Evolutionary conservation across 1,140 invertebrate genomes (phyloP).

Genomic region (Cydia strobilella): DNA sequence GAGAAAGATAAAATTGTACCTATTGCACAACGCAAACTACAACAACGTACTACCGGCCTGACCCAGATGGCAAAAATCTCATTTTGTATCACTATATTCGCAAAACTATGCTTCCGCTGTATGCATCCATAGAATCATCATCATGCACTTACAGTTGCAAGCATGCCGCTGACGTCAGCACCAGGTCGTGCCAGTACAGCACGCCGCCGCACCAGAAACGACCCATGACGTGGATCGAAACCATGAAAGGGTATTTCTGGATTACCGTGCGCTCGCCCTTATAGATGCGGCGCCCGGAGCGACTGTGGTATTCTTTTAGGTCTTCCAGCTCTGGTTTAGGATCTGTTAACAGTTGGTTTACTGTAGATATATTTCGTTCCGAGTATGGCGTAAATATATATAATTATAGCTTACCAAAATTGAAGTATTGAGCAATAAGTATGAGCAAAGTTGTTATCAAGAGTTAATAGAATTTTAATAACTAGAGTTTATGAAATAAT

Average conservation of each 20-base stretch:
- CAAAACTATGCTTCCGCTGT: not conserved
- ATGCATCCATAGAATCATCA: not conserved
- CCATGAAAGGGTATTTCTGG: conserved; percentile 67
- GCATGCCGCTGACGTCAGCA: conserved; percentile 68
- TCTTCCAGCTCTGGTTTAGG: conserved; percentile 65
- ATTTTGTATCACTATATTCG: not conserved
- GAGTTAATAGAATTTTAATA: no score
- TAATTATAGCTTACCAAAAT: no score
- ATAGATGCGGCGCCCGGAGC: conserved; percentile 59
- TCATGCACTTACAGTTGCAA: conserved; percentile 62
- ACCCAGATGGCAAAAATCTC: no score
- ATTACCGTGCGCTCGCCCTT: conserved; percentile 64
- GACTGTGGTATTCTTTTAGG: conserved; percentile 55
- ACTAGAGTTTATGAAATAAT: no score
- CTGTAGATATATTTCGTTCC: no score
- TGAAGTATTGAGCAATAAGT: no score
- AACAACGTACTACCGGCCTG: no score
- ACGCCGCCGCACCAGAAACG: conserved; percentile 70
- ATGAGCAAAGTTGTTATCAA: no score
- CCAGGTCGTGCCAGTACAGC: conserved; percentile 61
- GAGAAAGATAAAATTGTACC: no score
- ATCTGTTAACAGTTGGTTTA: conserved; percentile 44
- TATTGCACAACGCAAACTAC: no score
- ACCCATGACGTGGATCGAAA: conserved; percentile 65
- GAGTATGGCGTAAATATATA: no score